Evolutionary conservation across 2,888 invertebrate species (phyloP).

Genomic region (Conops quadrifasciatus): DNA sequence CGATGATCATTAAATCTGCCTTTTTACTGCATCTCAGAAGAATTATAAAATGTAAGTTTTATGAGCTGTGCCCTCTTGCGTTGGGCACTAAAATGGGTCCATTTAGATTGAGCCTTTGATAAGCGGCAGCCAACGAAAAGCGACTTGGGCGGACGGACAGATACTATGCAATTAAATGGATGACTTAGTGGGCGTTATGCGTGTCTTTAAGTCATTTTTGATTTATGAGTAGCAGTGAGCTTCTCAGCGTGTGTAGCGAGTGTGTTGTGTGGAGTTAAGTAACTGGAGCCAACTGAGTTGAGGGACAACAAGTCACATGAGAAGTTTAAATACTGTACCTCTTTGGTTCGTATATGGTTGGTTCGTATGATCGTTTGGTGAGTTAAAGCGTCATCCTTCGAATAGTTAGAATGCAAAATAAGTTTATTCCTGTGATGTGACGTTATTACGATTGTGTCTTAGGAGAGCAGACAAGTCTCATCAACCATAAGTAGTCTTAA

Average conservation of each 20-base stretch:
- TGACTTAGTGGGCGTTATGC: constrained; percentile 19
- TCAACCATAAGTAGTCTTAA: too few species aligned
- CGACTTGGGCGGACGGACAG: background rate
- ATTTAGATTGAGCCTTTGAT: constrained; percentile 6
- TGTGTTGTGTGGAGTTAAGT: too few species aligned
- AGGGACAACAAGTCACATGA: background rate
- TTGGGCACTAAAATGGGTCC: background rate
- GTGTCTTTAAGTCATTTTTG: constrained; percentile 8
- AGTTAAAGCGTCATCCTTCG: background rate
- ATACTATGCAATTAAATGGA: background rate
- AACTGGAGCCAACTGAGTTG: background rate
- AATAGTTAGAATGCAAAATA: constrained; percentile 1
- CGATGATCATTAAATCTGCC: too few species aligned
- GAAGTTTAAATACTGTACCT: background rate
- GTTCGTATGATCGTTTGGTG: too few species aligned
- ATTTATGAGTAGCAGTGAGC: constrained; percentile 4
- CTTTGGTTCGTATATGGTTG: too few species aligned
- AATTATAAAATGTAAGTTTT: too few species aligned
- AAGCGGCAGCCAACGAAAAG: background rate
- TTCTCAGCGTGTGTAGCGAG: background rate
- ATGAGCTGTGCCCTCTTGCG: background rate
- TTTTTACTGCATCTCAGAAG: too few species aligned
- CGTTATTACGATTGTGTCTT: background rate
- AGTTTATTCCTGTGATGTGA: background rate
- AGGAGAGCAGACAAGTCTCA: too few species aligned